Evolutionary conservation across 1,140 invertebrate species (phyloP).

Genomic region (Pogonomyrmex californicus): DNA sequence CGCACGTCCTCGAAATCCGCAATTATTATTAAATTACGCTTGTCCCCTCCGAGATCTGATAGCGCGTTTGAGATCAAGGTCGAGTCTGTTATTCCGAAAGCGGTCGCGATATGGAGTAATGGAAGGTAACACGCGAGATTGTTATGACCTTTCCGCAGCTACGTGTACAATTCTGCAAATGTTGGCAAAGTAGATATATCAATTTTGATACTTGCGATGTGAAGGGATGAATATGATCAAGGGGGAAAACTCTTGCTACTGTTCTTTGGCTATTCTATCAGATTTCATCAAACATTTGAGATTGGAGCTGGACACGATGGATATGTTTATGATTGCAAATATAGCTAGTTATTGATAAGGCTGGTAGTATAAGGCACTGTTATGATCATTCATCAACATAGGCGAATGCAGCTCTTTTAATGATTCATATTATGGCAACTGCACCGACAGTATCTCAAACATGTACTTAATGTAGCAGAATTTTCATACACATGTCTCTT

Average conservation of each 20-base stretch:
- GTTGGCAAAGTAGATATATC: neutral
- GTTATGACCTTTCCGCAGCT: neutral
- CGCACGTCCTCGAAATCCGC: neutral
- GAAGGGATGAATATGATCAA: neutral
- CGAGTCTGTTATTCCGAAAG: neutral
- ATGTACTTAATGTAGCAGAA: neutral
- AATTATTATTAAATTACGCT: slow-evolving; percentile 37
- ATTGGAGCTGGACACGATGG: neutral
- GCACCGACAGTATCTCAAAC: neutral
- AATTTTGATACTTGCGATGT: neutral
- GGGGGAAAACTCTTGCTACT: neutral
- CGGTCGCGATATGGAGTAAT: neutral
- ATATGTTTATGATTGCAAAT: neutral
- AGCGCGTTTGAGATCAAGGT: neutral
- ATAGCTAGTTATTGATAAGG: slow-evolving; percentile 18
- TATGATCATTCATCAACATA: neutral
- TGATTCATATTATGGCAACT: neutral
- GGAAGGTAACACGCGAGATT: neutral
- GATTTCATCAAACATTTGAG: slow-evolving; percentile 25
- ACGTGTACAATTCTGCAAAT: neutral
- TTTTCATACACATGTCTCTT: neutral
- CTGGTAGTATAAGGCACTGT: neutral
- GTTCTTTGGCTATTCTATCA: neutral
- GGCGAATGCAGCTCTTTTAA: slow-evolving; percentile 3
- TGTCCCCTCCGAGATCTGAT: neutral